These are phyloP conservation scores for Meloe dianella DNA, from an alignment of 2,888 invertebrate species.

Conservation along the genomic window DNA sequence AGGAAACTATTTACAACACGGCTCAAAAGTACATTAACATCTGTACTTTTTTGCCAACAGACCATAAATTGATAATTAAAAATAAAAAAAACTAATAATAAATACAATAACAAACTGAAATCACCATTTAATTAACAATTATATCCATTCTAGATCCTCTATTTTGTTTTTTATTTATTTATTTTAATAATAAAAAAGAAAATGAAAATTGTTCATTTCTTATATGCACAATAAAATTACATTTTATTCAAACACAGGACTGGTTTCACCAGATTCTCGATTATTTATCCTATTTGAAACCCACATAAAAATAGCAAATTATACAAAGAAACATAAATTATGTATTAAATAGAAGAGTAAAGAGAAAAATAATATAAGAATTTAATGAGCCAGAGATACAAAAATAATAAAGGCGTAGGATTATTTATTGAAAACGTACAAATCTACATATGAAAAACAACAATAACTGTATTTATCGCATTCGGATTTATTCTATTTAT, in stretches of 20 bases:
- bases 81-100: not conserved
- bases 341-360: not conserved
- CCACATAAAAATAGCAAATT: not conserved
- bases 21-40: slow-evolving; percentile 19
- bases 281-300: not conserved
- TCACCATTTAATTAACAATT: slow-evolving; percentile 20
- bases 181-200: not conserved
- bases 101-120: not conserved
- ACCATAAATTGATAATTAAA: slow-evolving; percentile 32
- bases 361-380: too few relatives aligned
- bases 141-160: not conserved
- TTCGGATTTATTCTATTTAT: not conserved
- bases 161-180: not conserved
- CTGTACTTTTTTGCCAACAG: slow-evolving; percentile 24
- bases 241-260: not conserved
- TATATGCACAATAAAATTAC: not conserved
- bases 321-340: not conserved
- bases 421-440: slow-evolving; percentile 5
- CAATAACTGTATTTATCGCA: not conserved
- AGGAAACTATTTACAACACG: too few relatives aligned
- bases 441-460: slow-evolving; percentile 23
- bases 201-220: not conserved
- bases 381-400: slow-evolving; percentile 2
- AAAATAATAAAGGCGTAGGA: slow-evolving; percentile 9
- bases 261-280: not conserved